Evolutionary conservation across 2,888 invertebrate genomes (phyloP), one percentile per base, ranked within the genome.

Genomic region (Punctoribates punctum): DNA sequence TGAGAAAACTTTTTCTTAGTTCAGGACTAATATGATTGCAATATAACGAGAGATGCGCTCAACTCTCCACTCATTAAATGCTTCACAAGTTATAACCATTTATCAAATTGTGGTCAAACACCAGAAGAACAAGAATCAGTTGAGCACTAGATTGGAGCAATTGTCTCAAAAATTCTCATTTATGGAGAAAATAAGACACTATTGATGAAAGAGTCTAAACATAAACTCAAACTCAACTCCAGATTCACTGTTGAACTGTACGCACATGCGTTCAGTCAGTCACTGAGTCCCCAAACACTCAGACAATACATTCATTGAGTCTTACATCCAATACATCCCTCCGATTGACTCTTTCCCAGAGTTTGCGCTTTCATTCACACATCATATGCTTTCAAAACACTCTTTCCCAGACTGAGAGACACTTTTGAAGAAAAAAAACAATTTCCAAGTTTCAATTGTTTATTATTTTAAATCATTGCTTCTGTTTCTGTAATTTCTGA

Each of bases 121-220:
- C 42, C 9, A 42, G 42, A 42, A 42, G 11, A 42, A 42, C 42
- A 42, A 42, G 8, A 42, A 42, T 42, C 42, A 42, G 42, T 42
- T 42, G 42, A 42, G 15, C 13, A 62, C 27, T 51, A 5, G 20
- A 25, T 27, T 27, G 29, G 11, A 62, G 17, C 23, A 3, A 29
- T 20, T 62, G 62, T 20, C 62, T 27, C 62, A 25, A 62, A 27
- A 20, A 17, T 25, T 25, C 15, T 29, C 29, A 29, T 62, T 27
- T 62, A 62, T 62, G 62, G 62, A 62, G 25, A 62, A 62, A 62
- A 57, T 57, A 57, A 62, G 62, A 27, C 62, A 62, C 62, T 25
- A 62, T 62, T 62, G 62, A 62, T 62, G 29, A 27, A 62, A 62
- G 62, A 27, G 15, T 62, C 62, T 27, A 23, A 62, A 62, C 27